Percentiles rank a stretch among this genome's conserved stretches.
Conservation (phyloP, 2,113 vertebrate species). For the Psammodynastes pulverulentus region DNA sequence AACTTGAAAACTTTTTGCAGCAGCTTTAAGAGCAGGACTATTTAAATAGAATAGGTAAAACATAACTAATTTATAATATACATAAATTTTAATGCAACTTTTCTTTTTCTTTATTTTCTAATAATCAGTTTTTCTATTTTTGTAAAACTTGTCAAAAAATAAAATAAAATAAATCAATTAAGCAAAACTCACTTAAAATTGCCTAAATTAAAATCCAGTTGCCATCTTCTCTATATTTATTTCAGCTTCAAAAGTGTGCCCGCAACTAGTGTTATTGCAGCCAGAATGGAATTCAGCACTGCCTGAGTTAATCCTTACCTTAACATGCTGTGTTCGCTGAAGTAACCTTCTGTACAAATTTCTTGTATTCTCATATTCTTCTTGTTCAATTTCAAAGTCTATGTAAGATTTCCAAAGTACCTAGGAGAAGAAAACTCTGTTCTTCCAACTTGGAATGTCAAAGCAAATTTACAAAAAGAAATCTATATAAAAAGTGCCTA, state of each 20-base stretch:
- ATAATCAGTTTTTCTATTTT: not conserved
- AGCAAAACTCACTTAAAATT: not conserved
- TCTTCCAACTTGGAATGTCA: not conserved
- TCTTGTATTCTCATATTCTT: conserved; percentile 92
- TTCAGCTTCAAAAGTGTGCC: not conserved
- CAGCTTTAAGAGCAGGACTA: not conserved
- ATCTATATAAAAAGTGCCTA: not conserved
- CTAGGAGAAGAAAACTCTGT: conserved; percentile 60
- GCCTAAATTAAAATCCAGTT: not conserved
- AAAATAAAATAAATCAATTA: not conserved
- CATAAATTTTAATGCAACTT: not conserved
- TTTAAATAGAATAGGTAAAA: not conserved
- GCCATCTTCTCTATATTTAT: not conserved
- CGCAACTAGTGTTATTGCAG: fast-evolving
- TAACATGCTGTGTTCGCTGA: conserved; percentile 93
- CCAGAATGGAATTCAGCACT: fast-evolving
- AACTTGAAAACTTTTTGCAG: not conserved
- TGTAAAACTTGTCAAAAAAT: not conserved
- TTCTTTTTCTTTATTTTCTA: not conserved
- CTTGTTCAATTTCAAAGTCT: conserved; percentile 97
- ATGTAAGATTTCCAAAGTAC: conserved; percentile 99
- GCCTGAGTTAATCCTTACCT: conserved; percentile 66
- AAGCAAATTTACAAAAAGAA: not conserved
- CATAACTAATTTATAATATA: not conserved
- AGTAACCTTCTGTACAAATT: conserved; percentile 88